phyloP scores from a whole-genome alignment of 2,113 vertebrate species.

The Setophaga coronata region DNA sequence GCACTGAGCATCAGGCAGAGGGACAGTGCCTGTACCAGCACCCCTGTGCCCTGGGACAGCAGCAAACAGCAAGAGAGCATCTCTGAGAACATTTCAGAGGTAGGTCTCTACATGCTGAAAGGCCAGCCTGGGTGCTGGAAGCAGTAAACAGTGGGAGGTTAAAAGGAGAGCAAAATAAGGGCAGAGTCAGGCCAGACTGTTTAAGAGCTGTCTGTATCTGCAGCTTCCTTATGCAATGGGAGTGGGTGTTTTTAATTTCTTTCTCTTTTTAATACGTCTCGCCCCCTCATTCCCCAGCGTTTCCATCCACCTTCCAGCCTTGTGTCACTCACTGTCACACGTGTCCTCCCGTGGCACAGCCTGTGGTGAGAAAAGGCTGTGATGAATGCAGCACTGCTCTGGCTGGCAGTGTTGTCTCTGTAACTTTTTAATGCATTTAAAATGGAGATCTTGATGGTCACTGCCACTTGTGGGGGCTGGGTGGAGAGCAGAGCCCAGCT shows the following conservation, averaged over 20 bases:
- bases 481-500: background rate
- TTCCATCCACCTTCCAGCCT: conserved; percentile 8
- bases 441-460: background rate
- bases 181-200: conserved; percentile 34
- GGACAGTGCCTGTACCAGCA: conserved; percentile 66
- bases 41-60: conserved; percentile 61
- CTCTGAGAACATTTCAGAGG: conserved; percentile 70
- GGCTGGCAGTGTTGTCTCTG: background rate
- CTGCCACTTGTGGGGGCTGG: background rate
- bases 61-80: conserved; percentile 52
- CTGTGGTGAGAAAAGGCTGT: background rate
- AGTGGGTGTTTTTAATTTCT: conserved; percentile 46
- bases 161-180: conserved; percentile 9
- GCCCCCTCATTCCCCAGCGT: conserved; percentile 29
- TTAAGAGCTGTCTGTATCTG: conserved; percentile 40
- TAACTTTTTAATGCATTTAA: background rate
- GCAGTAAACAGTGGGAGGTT: background rate
- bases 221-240: conserved; percentile 13
- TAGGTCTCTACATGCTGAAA: conserved; percentile 27
- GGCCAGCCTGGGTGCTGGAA: background rate
- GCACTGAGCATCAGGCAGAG: conserved; percentile 88
- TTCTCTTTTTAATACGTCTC: conserved; percentile 38
- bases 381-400: background rate
- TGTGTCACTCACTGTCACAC: conserved; percentile 45
- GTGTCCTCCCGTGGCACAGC: background rate